phyloP scores from a whole-genome alignment of 2,888 invertebrate species.

The Papilio protenor region DNA sequence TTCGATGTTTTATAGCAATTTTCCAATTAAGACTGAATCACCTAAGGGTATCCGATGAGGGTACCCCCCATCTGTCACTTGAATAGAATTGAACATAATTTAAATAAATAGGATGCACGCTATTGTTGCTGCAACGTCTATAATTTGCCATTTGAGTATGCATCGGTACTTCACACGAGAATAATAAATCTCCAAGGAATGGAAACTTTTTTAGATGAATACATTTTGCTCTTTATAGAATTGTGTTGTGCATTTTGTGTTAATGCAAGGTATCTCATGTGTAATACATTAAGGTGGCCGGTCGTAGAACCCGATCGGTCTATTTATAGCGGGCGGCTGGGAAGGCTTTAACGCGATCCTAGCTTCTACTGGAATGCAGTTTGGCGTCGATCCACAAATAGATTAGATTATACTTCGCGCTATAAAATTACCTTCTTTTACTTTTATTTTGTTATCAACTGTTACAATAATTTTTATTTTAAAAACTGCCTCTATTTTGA shows the following conservation, averaged over 20 bases:
- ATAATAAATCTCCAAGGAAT: neutral
- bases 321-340: conserved; percentile 72
- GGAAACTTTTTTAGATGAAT: conserved; percentile 17
- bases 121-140: conserved; percentile 62
- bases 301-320: conserved; percentile 63
- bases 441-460: neutral
- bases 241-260: conserved; percentile 6
- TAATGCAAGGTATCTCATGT: conserved; percentile 30
- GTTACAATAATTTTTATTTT: neutral
- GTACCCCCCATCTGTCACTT: conserved; percentile 64
- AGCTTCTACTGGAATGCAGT: conserved; percentile 78
- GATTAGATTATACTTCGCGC: conserved; percentile 64
- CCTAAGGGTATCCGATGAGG: conserved; percentile 73
- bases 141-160: conserved; percentile 16
- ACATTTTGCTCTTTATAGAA: conserved; percentile 4
- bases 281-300: conserved; percentile 58
- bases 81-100: conserved; percentile 67
- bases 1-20: conserved; percentile 72
- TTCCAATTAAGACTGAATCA: conserved; percentile 78
- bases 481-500: neutral
- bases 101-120: conserved; percentile 75
- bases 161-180: conserved; percentile 42
- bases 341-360: conserved; percentile 74
- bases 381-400: conserved; percentile 77
- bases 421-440: conserved; percentile 57